These are phyloP conservation scores for Scaptomyza flava DNA, from an alignment of 2,888 invertebrate genomes.

Conservation along the genomic window DNA sequence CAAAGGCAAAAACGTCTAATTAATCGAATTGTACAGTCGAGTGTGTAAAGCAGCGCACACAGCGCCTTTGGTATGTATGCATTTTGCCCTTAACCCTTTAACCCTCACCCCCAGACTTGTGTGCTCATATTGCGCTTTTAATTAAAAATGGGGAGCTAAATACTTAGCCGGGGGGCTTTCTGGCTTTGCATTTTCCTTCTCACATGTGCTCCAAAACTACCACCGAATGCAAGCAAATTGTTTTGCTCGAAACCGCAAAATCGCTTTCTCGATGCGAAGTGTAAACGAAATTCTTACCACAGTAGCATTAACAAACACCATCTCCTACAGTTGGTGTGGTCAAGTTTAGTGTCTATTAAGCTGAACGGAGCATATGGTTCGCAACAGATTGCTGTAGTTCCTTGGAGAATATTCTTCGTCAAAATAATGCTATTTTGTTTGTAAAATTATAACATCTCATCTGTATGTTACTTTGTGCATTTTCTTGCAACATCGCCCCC, in stretches of 20 bases:
- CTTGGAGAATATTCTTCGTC: background rate
- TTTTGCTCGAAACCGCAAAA: slow-evolving; percentile 51
- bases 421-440: background rate
- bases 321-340: background rate
- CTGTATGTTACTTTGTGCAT: background rate
- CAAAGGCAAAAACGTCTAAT: slow-evolving; percentile 59
- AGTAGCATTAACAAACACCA: slow-evolving; percentile 38
- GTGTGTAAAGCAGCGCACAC: slow-evolving; percentile 44
- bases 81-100: slow-evolving; percentile 29
- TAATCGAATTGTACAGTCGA: slow-evolving; percentile 65
- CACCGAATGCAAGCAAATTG: slow-evolving; percentile 30
- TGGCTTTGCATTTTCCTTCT: slow-evolving; percentile 45
- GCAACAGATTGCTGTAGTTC: background rate
- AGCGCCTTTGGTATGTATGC: slow-evolving; percentile 37
- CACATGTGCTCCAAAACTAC: slow-evolving; percentile 24
- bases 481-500: background rate
- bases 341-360: background rate
- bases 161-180: slow-evolving; percentile 31
- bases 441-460: background rate
- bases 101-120: slow-evolving; percentile 36
- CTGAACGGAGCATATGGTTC: background rate
- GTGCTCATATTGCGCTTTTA: slow-evolving; percentile 63
- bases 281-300: slow-evolving; percentile 46
- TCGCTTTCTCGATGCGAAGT: slow-evolving; percentile 34
- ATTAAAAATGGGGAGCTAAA: slow-evolving; percentile 61